These are phyloP conservation scores for Acronicta leporina DNA, from an alignment of 2,888 invertebrate species.

Conservation along the genomic window DNA sequence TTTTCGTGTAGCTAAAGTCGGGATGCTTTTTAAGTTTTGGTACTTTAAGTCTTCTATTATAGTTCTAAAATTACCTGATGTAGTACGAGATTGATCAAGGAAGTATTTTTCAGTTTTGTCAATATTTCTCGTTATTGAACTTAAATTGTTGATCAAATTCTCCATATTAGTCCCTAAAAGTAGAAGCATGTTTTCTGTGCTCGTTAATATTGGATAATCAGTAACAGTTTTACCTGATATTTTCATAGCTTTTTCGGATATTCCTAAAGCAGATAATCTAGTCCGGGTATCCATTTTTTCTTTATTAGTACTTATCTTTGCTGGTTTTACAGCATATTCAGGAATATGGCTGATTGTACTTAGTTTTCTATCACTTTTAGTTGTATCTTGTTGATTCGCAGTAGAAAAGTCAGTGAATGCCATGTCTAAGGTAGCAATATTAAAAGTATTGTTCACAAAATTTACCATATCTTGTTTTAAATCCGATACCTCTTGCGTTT, in stretches of 20 bases:
- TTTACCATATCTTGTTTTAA: neutral
- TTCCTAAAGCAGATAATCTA: neutral
- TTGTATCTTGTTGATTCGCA: slow-evolving; percentile 8
- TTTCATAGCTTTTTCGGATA: neutral
- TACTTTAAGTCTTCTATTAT: neutral
- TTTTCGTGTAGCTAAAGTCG: neutral
- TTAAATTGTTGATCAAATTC: slow-evolving; percentile 1
- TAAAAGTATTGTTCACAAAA: neutral
- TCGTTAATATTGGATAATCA: neutral
- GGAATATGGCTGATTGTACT: neutral
- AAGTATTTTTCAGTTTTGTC: neutral
- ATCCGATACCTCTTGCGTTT: neutral
- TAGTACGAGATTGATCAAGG: neutral
- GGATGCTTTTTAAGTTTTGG: neutral
- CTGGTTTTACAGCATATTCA: neutral
- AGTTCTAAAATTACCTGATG: neutral
- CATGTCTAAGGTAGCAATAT: neutral
- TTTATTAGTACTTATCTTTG: neutral
- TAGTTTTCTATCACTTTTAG: neutral
- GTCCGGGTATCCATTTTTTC: neutral
- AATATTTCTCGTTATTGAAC: neutral
- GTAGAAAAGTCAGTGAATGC: neutral
- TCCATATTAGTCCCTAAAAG: neutral
- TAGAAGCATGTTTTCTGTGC: neutral
- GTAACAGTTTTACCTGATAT: neutral